These are phyloP conservation scores for Cantharis lateralis DNA, from an alignment of 2,888 invertebrate genomes.

Conservation along the genomic window DNA sequence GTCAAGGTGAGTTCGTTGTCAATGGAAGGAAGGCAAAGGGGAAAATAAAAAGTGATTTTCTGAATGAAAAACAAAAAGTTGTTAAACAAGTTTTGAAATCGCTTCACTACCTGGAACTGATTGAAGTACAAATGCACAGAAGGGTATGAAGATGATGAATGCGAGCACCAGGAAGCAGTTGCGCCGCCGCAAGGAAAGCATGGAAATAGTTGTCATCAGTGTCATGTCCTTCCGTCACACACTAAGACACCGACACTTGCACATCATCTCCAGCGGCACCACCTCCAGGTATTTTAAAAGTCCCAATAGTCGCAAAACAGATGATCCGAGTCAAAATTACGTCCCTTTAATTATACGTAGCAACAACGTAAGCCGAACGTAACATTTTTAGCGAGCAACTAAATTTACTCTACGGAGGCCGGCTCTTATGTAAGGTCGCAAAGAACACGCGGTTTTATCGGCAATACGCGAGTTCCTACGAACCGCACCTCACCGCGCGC, in stretches of 20 bases:
- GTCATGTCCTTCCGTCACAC: constrained; percentile 45
- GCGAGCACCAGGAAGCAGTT: constrained; percentile 63
- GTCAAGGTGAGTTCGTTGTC: neutral
- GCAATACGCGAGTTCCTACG: constrained; percentile 37
- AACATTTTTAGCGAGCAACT: constrained; percentile 26
- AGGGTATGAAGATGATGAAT: constrained; percentile 62
- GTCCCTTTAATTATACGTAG: neutral
- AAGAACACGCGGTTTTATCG: constrained; percentile 41
- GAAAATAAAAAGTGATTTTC: neutral
- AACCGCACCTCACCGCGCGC: constrained; percentile 47
- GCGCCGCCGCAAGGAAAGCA: constrained; percentile 60
- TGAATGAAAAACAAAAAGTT: constrained; percentile 6
- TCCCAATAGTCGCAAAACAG: neutral
- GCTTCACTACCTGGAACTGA: constrained; percentile 58
- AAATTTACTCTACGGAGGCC: constrained; percentile 23
- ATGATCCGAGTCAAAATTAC: constrained; percentile 4
- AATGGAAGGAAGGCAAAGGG: neutral
- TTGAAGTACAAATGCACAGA: constrained; percentile 60
- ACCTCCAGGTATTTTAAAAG: constrained; percentile 1
- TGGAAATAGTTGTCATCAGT: constrained; percentile 46
- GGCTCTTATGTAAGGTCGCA: constrained; percentile 35
- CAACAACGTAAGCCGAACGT: neutral
- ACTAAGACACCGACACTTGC: constrained; percentile 24
- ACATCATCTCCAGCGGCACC: constrained; percentile 15
- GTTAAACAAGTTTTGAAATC: constrained; percentile 13